Percentiles rank a stretch among this genome's conserved stretches.
phyloP scores from a whole-genome alignment of 2,797 vertebrate genomes.

The Chaetodon trifasciatus region DNA sequence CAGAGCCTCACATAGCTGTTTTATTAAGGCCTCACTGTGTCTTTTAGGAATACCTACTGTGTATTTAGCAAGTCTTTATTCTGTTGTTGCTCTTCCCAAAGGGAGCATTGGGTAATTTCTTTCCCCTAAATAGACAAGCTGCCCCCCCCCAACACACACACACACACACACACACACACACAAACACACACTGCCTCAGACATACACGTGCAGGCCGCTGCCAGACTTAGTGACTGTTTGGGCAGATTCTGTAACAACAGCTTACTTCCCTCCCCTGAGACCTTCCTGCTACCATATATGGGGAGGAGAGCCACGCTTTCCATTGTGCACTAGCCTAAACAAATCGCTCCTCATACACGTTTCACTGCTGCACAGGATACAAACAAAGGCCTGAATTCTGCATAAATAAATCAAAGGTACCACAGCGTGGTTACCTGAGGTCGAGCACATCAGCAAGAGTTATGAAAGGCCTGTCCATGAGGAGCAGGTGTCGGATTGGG shows the following conservation, averaged over 20 bases:
- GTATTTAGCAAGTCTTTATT: slow-evolving; percentile 61
- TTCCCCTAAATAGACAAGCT: slow-evolving; percentile 65
- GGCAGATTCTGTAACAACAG: slow-evolving; percentile 54
- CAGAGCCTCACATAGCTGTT: slow-evolving; percentile 17
- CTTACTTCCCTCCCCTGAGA: slow-evolving; percentile 50
- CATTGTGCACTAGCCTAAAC: slow-evolving; percentile 58
- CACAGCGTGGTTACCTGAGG: slow-evolving; percentile 29
- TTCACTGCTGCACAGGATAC: slow-evolving; percentile 28
- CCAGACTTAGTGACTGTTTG: slow-evolving; percentile 48
- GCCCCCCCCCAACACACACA: slow-evolving; percentile 19
- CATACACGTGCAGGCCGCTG: slow-evolving; percentile 24
- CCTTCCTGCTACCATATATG: slow-evolving; percentile 54
- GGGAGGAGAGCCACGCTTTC: slow-evolving; percentile 43
- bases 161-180: slow-evolving; percentile 24
- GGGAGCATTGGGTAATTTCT: slow-evolving; percentile 55
- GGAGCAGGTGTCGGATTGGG: neutral
- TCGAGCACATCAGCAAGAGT: neutral
- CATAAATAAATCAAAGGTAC: slow-evolving; percentile 51
- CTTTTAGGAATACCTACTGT: slow-evolving; percentile 57
- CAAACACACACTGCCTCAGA: slow-evolving; percentile 19
- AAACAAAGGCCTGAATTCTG: slow-evolving; percentile 38
- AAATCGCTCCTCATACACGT: slow-evolving; percentile 49
- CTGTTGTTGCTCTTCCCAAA: slow-evolving; percentile 46
- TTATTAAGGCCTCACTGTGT: slow-evolving; percentile 42
- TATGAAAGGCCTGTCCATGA: neutral